Base-by-base conservation (phyloP, 1,140 invertebrate genomes). In the Drosophila cardini region DNA sequence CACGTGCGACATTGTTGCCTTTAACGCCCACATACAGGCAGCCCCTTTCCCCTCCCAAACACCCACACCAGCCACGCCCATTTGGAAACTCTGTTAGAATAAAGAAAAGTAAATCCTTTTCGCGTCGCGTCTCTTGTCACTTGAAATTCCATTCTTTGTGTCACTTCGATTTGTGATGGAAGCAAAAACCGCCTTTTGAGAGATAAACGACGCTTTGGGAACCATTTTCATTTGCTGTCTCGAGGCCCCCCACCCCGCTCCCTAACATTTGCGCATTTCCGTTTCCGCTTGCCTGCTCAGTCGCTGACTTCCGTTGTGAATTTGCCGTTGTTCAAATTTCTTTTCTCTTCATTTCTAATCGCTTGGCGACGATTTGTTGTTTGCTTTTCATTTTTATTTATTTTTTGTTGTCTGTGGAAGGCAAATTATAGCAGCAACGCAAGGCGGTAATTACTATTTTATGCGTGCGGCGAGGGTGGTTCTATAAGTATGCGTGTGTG, bases 231-330 rank as follows among this genome's bases (percentile, higher is more conserved):
- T 79, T 73, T 82, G 70, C 63, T 68, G 64, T 48, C n/a, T n/a
- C n/a, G n/a, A n/a, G n/a, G n/a, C n/a, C n/a, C n/a, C 60, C 21
- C 5, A 4, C 21, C 21, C 21, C 21, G 21, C 21, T n/a, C n/a
- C 50, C 55, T 79, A 77, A 63, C 77, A 85, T 87, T 86, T 87
- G 67, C 83, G 83, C 82, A 87, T 86, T 86, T 86, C 82, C 82
- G 82, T 63, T 86, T 87, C 82, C 82, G 82, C 45, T 69, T 43
- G 57, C 34, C 40, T 45, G 53, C 45, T 38, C 38, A 21, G 48
- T 57, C 21, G 11, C 53, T 34, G 34, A 69, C 71, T 82, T 85
- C 78, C 83, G 82, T 64, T 79, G 42, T 67, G 80, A 70, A 53
- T 77, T 63, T 52, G 70, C 64, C 56, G 36, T 45, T 61, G 53